Base-by-base conservation (phyloP, 2,113 vertebrate species). In the Asarcornis scutulata region DNA sequence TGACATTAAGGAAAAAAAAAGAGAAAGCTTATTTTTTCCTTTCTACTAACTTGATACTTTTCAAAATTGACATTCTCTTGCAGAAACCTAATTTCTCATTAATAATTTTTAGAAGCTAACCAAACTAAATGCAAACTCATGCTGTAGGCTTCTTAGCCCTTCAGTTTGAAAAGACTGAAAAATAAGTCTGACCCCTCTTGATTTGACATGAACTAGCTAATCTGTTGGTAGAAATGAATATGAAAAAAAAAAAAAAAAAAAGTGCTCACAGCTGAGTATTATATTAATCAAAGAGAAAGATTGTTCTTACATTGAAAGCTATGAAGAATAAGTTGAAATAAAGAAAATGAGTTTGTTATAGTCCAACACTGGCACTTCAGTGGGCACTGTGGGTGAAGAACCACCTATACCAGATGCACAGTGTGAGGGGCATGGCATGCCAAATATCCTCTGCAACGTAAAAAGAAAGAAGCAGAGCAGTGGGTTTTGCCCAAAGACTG, bases 391-490 rank as follows among this genome's bases (percentile, higher is more conserved):
- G n/a, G 15, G 31, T 26, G 42, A 42, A 42, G 50, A 62, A 26
- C 5, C 18, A 55, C 23, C 6, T 58, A 9, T 26, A 2, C 22
- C 18, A n/a, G 32, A 40, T 40, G 17, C 23, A 31, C 32, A 26
- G 5, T 1, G 0, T 16, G 32, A 38, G 17, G 40, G 23, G 3
- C 18, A 36, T 0, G 0, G 13, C 29, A 12, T 60, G 32, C 18
- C 34, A 55, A 36, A 20, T 25, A 58, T 50, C 9, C 56, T n/a
- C 29, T 81, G 55, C 23, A 29, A 55, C 16, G 25, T 2, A 36
- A 48, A 80, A 84, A 63, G 6, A 71, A 32, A 17, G 27, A 77
- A 83, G 22, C 0, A 0, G 25, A 60, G n/a, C 11, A 53, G n/a
- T n/a, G 52, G 14, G 17, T 8, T 60, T 69, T 56, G 7, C 31